Evolutionary conservation across 2,797 vertebrate species (phyloP).

Genomic region (Darevskia nairensis): DNA sequence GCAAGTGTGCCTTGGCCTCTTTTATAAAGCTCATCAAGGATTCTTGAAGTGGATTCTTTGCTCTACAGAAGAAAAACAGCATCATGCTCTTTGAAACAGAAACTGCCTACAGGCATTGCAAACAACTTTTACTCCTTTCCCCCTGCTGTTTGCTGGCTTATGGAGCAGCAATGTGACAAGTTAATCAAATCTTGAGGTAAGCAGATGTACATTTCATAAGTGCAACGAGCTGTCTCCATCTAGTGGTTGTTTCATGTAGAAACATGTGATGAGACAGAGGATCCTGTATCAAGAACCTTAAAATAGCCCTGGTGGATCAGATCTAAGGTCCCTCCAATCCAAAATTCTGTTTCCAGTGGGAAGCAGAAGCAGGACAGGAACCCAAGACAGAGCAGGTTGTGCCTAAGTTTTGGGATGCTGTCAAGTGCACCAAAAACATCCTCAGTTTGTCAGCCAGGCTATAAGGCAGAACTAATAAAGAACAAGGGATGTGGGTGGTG

Average conservation of each 20-base stretch:
- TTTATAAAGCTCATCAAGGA: background rate
- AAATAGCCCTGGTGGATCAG: background rate
- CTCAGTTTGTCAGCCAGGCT: too few species aligned
- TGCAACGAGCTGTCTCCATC: slow-evolving; percentile 45
- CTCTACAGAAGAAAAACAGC: background rate
- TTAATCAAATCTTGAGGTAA: too few species aligned
- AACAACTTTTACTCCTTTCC: background rate
- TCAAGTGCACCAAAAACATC: too few species aligned
- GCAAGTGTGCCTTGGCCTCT: background rate
- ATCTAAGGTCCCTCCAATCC: background rate
- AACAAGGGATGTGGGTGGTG: too few species aligned
- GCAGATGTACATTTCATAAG: background rate
- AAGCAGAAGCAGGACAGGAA: background rate
- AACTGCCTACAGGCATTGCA: background rate
- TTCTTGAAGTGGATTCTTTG: background rate
- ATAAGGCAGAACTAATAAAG: too few species aligned
- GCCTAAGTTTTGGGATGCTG: too few species aligned
- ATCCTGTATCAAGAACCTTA: too few species aligned
- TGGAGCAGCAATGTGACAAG: background rate
- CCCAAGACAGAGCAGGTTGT: too few species aligned
- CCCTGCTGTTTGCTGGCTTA: background rate
- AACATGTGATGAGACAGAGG: background rate
- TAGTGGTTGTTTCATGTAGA: slow-evolving; percentile 13
- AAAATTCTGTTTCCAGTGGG: background rate
- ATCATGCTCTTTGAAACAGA: background rate